Evolutionary conservation across 1,140 invertebrate species (phyloP), one percentile per base, ranked within the genome.

Genomic region (Zaprionus camerounensis): DNA sequence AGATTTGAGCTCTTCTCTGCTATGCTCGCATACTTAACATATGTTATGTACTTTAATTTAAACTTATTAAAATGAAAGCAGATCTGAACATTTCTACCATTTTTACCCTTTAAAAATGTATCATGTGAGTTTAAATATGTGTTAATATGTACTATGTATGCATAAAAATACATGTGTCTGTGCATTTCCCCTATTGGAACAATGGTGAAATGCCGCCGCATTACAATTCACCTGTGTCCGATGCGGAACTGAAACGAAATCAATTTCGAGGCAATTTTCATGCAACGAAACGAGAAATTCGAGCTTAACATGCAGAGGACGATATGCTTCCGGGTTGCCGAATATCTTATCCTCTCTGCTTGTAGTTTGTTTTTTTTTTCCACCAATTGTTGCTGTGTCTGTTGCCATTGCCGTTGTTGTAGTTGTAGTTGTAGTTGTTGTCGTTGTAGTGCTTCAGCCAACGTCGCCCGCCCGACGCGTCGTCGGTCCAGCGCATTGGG

Each of bases 221-320:
- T 22, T 17, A 28, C 59, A 49, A 22, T 53, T 59, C 73, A 76
- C 73, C 73, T 76, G 73, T 65, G 74, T 46, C 44, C 12, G 12
- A 56, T 15, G 22, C 20, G 41, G 17, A 41, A 51, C 13, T 28
- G 5, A 59, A 46, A 24, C n/a, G 34, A 66, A 75, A 75, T 63
- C 63, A 77, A 78, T 85, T 81, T 71, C 71, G 71, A 67, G 74
- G 70, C 78, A 85, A 84, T 85, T 85, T 84, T 85, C 64, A 85
- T 85, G 82, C 82, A 81, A 78, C 74, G 75, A 81, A 84, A 62
- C 78, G 82, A 78, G 69, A 76, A 85, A 78, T 78, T 63, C 56
- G 58, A 70, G 81, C 56, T 80, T 63, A 73, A 80, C 72, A 83
- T 81, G 82, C 78, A 84, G 82, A 79, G 71, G 71, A 79, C 63